phyloP scores from a whole-genome alignment of 2,797 vertebrate species.

The Clarias platycephalus region DNA sequence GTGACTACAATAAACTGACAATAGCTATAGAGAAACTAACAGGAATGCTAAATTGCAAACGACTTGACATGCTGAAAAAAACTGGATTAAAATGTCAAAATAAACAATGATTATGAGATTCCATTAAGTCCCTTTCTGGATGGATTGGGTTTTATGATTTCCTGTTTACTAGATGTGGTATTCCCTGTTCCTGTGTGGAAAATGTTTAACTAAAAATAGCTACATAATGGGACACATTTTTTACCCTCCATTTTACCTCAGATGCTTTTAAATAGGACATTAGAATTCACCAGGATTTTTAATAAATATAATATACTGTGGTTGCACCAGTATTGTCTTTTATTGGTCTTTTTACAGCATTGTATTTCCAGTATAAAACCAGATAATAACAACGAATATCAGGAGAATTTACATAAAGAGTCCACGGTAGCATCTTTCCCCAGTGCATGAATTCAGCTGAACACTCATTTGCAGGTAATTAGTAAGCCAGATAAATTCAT shows the following conservation, averaged over 20 bases:
- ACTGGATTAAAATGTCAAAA: neutral
- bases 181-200: conserved; percentile 21
- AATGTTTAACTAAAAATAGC: conserved; percentile 10
- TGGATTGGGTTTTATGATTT: conserved; percentile 9
- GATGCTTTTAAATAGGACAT: neutral
- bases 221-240: conserved; percentile 20
- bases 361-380: neutral
- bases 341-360: neutral
- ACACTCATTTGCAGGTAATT: conserved; percentile 2
- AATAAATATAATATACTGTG: neutral
- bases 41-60: neutral
- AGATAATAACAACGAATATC: neutral
- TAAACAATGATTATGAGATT: neutral
- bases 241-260: conserved; percentile 11
- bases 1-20: neutral
- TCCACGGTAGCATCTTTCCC: neutral
- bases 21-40: neutral
- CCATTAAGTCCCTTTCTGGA: neutral
- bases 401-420: neutral
- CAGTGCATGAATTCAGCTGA: neutral
- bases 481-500: neutral
- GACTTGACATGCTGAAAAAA: neutral
- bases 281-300: neutral
- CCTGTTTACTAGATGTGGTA: conserved; percentile 29
- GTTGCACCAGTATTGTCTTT: neutral